Base-by-base conservation (phyloP, 2,888 invertebrate species). In the Coenonympha glycerion region DNA sequence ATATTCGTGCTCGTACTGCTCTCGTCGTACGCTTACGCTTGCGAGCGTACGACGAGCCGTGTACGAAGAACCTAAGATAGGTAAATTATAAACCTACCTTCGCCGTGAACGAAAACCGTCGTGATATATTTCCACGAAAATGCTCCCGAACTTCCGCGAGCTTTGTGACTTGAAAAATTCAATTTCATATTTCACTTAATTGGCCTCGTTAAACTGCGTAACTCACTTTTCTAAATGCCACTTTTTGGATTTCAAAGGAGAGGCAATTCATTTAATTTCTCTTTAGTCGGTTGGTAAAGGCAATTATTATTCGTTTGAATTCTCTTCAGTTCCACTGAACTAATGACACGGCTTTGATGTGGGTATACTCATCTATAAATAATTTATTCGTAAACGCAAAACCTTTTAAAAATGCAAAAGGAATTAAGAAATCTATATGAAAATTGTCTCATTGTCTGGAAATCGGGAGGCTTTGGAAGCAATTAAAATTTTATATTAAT, bases 231-330 rank as follows among this genome's bases (percentile, higher is more conserved):
- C 31, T 44, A 31, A 44, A 44, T 34, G 22, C 44, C n/a, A 22
- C 45, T 33, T 45, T 39, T 34, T 33, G 22, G 15, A 33, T 16
- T 45, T 24, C 21, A 33, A 42, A 45, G 33, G 15, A n/a, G 34
- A 45, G 22, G 45, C 22, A 45, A 44, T 44, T 45, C 22, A 24
- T 30, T 45, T 45, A 24, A 45, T 45, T 22, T n/a, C 45, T 45
- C 22, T 34, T 30, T 19, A 42, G 28, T 42, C 15, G 39, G 34
- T 16, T 21, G 39, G 34, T 22, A 24, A 22, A 34, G 24, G 21
- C 13, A 45, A 34, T 45, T 15, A 34, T 34, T 15, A 34, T 18
- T 34, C 45, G 15, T 45, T 34, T 19, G 13, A 30, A 21, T 41
- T 41, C 41, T 41, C 16, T 41, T 41, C 18, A 41, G 2, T 13